These are phyloP conservation scores for Chanos chanos DNA, from an alignment of 2,797 vertebrate species.

Conservation along the genomic window DNA sequence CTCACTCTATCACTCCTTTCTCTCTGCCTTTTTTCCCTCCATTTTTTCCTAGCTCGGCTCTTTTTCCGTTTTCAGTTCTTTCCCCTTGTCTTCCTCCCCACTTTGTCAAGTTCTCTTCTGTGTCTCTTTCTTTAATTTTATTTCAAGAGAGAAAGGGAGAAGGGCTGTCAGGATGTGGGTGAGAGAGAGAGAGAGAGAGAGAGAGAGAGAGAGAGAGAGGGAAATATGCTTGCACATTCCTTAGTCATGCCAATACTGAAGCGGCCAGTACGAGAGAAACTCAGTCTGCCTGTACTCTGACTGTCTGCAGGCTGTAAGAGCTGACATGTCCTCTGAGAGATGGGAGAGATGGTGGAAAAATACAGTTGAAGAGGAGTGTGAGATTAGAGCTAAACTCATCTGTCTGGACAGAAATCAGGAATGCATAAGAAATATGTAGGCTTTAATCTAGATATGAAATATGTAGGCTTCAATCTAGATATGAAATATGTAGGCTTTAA, in stretches of 20 bases:
- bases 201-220: constrained; percentile 6
- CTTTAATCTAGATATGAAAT: too few relatives aligned
- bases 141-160: neutral
- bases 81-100: too few relatives aligned
- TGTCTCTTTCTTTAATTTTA: neutral
- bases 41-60: neutral
- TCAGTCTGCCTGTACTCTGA: neutral
- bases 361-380: too few relatives aligned
- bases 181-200: constrained; percentile 17
- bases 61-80: neutral
- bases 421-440: too few relatives aligned
- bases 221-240: constrained; percentile 16
- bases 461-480: too few relatives aligned
- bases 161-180: neutral
- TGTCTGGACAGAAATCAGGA: too few relatives aligned
- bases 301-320: too few relatives aligned
- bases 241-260: constrained; percentile 11
- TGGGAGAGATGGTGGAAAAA: too few relatives aligned
- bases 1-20: constrained; percentile 33
- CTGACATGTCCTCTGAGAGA: too few relatives aligned
- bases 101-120: neutral
- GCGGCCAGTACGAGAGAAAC: neutral
- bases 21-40: constrained; percentile 14
- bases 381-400: too few relatives aligned
- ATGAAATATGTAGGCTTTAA: too few relatives aligned